phyloP scores from a whole-genome alignment of 2,888 invertebrate genomes.

The Cotesia congregata region DNA sequence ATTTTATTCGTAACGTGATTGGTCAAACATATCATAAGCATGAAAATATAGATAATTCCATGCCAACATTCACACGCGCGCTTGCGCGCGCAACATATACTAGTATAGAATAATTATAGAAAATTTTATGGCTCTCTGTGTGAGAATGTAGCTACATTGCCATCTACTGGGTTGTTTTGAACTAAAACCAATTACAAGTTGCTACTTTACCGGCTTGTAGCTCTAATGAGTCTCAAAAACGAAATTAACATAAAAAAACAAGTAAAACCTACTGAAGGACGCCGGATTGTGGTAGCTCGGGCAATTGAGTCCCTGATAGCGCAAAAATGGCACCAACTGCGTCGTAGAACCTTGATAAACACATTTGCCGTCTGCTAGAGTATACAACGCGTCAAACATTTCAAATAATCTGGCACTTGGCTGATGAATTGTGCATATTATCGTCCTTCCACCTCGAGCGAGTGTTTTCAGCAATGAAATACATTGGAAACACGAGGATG shows the following conservation, averaged over 20 bases:
- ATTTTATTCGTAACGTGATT: no score
- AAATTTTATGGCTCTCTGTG: no score
- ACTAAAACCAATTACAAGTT: no score
- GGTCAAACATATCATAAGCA: no score
- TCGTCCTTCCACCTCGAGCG: conserved; percentile 91
- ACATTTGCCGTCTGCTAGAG: conserved; percentile 93
- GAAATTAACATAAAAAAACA: not conserved
- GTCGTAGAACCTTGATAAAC: conserved; percentile 93
- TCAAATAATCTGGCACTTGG: conserved; percentile 96
- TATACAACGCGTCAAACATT: conserved; percentile 96
- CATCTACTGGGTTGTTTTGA: no score
- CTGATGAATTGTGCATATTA: conserved; percentile 96
- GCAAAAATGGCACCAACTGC: conserved; percentile 86
- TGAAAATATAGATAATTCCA: no score
- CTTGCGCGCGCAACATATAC: no score
- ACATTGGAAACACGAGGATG: conserved; percentile 95
- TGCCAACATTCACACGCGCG: no score
- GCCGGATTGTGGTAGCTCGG: conserved; percentile 98
- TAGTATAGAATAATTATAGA: no score
- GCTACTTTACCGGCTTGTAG: no score
- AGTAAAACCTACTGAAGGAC: conserved; percentile 80
- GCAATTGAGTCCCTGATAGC: conserved; percentile 86
- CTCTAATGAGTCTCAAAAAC: not conserved
- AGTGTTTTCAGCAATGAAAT: conserved; percentile 89
- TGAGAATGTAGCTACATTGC: no score